Percentiles rank a stretch among this genome's conserved stretches.
These are phyloP conservation scores for Botia kubotai DNA, from an alignment of 2,797 vertebrate genomes.

Conservation along the genomic window DNA sequence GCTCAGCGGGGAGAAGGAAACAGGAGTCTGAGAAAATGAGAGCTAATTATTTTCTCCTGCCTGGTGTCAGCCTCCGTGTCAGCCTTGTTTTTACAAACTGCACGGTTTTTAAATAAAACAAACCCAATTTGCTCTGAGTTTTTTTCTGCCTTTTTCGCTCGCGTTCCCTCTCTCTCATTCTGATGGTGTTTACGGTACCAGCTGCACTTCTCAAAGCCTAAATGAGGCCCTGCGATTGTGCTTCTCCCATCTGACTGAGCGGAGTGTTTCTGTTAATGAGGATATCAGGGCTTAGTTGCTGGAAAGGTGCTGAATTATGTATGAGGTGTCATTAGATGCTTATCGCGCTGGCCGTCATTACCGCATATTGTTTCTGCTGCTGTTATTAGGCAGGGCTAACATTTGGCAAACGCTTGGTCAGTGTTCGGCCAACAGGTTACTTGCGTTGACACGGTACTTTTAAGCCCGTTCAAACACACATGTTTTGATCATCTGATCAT, in stretches of 20 bases:
- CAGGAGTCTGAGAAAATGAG: slow-evolving; percentile 99
- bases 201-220: slow-evolving; percentile 99
- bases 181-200: slow-evolving; percentile 99
- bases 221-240: slow-evolving; percentile 99
- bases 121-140: slow-evolving; percentile 91
- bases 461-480: background rate
- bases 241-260: slow-evolving; percentile 99
- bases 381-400: slow-evolving; percentile 98
- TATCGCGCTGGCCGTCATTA: slow-evolving; percentile 99
- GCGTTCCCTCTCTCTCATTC: slow-evolving; percentile 72
- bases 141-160: slow-evolving; percentile 76
- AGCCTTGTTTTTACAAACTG: slow-evolving; percentile 99
- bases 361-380: slow-evolving; percentile 99
- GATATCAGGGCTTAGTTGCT: slow-evolving; percentile 99
- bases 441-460: background rate
- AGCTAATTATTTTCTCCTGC: slow-evolving; percentile 99
- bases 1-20: slow-evolving; percentile 99
- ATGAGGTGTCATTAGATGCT: slow-evolving; percentile 99
- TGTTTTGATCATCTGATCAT: background rate
- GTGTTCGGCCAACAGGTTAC: slow-evolving; percentile 60
- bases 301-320: slow-evolving; percentile 99
- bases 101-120: slow-evolving; percentile 99
- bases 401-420: slow-evolving; percentile 82
- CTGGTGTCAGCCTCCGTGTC: slow-evolving; percentile 99
- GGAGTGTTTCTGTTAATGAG: slow-evolving; percentile 99